Percentiles rank a stretch among this genome's conserved stretches.
Evolutionary conservation across 2,113 vertebrate genomes (phyloP).

Genomic region (Danionella cerebrum): DNA sequence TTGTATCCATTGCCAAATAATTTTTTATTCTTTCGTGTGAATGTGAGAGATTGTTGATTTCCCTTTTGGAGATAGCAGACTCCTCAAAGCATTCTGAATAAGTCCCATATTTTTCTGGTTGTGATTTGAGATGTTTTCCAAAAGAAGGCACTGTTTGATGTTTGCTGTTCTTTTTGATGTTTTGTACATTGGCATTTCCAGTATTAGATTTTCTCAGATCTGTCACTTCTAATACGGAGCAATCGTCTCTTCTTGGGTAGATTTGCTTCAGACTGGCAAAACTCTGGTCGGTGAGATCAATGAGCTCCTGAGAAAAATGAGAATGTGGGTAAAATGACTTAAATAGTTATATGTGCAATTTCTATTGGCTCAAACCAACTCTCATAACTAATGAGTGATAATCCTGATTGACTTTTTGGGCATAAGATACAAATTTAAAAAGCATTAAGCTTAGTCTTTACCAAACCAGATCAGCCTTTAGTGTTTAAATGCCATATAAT

Average conservation of each 20-base stretch:
- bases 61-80: background rate
- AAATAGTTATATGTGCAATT: too few species aligned
- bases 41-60: background rate
- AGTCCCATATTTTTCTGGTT: background rate
- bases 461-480: too few species aligned
- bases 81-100: background rate
- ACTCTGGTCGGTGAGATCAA: slow-evolving; percentile 45
- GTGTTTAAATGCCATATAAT: too few species aligned
- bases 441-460: too few species aligned
- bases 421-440: too few species aligned
- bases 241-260: slow-evolving; percentile 10
- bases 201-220: slow-evolving; percentile 50
- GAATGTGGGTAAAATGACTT: background rate
- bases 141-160: background rate
- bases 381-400: too few species aligned
- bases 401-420: too few species aligned
- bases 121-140: background rate
- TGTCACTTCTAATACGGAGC: slow-evolving; percentile 17
- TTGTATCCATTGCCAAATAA: background rate
- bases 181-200: too few species aligned
- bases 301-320: slow-evolving; percentile 36
- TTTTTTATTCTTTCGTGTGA: background rate
- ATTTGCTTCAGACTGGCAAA: slow-evolving; percentile 33
- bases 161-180: too few species aligned
- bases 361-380: too few species aligned